These are phyloP conservation scores for Megalops cyprinoides DNA, from an alignment of 2,797 vertebrate genomes.

Conservation along the genomic window DNA sequence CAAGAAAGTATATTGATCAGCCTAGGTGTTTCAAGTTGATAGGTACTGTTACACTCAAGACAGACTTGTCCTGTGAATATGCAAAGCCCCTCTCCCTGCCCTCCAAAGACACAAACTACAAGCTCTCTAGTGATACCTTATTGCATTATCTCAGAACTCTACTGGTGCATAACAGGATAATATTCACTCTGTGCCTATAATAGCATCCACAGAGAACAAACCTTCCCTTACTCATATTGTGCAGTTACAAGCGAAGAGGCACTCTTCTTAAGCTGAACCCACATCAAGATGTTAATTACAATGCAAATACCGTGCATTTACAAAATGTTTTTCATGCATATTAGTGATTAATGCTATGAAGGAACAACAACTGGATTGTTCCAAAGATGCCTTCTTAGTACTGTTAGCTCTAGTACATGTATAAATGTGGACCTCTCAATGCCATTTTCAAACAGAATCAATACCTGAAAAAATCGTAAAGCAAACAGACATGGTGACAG, in stretches of 20 bases:
- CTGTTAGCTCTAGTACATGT: not conserved
- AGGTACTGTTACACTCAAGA: not conserved
- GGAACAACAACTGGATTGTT: not conserved
- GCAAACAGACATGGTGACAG: not conserved
- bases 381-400: not conserved
- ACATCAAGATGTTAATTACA: slow-evolving; percentile 1
- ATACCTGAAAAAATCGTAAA: not conserved
- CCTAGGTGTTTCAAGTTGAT: not conserved
- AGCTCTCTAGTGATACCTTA: no score
- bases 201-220: not conserved
- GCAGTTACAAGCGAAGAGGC: not conserved
- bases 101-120: not conserved
- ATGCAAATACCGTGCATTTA: not conserved
- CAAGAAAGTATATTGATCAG: not conserved
- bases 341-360: not conserved
- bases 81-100: not conserved
- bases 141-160: no score
- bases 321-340: not conserved
- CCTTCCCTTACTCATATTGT: no score
- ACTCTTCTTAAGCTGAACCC: not conserved
- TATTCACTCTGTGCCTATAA: not conserved
- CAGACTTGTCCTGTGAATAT: not conserved
- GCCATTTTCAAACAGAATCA: not conserved
- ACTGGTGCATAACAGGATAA: no score
- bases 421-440: not conserved